Evolutionary conservation across 2,113 vertebrate species (phyloP).

Genomic region (Callopanchax toddi): DNA sequence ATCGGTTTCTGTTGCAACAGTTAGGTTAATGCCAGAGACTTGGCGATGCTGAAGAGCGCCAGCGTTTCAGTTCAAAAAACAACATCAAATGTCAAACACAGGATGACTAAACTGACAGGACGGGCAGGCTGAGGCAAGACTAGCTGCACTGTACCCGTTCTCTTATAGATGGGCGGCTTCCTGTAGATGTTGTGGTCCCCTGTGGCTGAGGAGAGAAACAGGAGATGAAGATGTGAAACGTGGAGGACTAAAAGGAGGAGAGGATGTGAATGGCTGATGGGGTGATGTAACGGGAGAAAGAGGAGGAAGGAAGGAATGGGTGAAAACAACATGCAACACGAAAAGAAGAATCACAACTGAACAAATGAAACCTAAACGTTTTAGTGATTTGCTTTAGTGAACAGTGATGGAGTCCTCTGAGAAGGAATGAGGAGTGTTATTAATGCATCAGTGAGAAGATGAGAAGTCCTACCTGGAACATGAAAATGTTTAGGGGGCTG

Average conservation of each 20-base stretch:
- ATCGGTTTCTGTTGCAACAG: not conserved
- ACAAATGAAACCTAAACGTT: slow-evolving; percentile 14
- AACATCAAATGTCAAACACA: slow-evolving; percentile 53
- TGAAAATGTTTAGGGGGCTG: slow-evolving; percentile 99
- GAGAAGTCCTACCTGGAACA: slow-evolving; percentile 95
- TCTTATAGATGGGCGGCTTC: slow-evolving; percentile 98
- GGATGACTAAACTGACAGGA: slow-evolving; percentile 63
- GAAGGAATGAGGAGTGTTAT: slow-evolving; percentile 1
- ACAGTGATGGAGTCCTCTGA: slow-evolving; percentile 6
- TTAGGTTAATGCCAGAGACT: not conserved
- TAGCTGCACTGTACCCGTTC: slow-evolving; percentile 89
- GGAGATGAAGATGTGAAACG: slow-evolving; percentile 68
- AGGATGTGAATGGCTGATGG: slow-evolving; percentile 44
- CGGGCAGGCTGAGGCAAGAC: slow-evolving; percentile 70
- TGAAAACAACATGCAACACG: slow-evolving; percentile 25
- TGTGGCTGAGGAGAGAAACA: slow-evolving; percentile 85
- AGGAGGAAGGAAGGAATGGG: slow-evolving; percentile 40
- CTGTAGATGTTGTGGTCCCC: slow-evolving; percentile 97
- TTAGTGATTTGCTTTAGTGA: slow-evolving; percentile 15
- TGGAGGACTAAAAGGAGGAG: slow-evolving; percentile 39
- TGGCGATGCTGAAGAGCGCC: not conserved
- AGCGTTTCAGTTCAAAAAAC: slow-evolving; percentile 38
- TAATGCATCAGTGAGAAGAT: slow-evolving; percentile 44
- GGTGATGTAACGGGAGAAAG: slow-evolving; percentile 58
- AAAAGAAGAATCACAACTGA: slow-evolving; percentile 40